Evolutionary conservation across 2,888 invertebrate species (phyloP).

Genomic region (Yponomeuta sedellus): DNA sequence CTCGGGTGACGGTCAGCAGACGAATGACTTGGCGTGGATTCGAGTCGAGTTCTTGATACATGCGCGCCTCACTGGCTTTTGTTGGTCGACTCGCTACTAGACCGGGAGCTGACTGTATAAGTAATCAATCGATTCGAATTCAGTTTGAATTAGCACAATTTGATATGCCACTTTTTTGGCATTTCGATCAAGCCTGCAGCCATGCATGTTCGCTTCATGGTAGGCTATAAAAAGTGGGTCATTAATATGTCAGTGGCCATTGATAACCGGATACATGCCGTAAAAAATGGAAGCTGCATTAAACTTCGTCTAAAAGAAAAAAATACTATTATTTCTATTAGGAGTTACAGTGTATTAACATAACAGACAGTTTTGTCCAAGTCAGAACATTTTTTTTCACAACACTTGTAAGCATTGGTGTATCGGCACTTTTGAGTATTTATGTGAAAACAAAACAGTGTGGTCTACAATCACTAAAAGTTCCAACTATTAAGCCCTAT

Average conservation of each 20-base stretch:
- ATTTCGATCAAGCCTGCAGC: not conserved
- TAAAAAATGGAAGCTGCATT: not conserved
- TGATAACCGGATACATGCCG: not conserved
- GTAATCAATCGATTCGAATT: conserved; percentile 6
- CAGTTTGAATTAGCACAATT: conserved; percentile 9
- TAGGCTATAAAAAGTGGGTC: not conserved
- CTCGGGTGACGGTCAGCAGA: conserved; percentile 47
- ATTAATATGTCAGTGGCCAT: not conserved
- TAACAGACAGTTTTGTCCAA: too few species aligned
- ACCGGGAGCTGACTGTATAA: conserved; percentile 11
- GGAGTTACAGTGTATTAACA: too few species aligned
- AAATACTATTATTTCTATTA: too few species aligned
- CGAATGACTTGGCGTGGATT: conserved; percentile 41
- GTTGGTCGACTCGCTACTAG: conserved; percentile 8
- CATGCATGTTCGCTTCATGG: not conserved
- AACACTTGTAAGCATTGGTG: too few species aligned
- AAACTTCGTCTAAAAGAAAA: not conserved
- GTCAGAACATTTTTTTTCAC: too few species aligned
- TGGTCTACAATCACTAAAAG: not conserved
- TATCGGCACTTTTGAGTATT: too few species aligned
- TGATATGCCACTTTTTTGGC: not conserved
- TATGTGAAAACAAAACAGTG: too few species aligned
- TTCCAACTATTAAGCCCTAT: not conserved
- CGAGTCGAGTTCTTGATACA: conserved; percentile 17
- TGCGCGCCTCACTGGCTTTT: conserved; percentile 6